phyloP scores from a whole-genome alignment of 2,113 vertebrate genomes.

The Orientallactaga bullata region DNA sequence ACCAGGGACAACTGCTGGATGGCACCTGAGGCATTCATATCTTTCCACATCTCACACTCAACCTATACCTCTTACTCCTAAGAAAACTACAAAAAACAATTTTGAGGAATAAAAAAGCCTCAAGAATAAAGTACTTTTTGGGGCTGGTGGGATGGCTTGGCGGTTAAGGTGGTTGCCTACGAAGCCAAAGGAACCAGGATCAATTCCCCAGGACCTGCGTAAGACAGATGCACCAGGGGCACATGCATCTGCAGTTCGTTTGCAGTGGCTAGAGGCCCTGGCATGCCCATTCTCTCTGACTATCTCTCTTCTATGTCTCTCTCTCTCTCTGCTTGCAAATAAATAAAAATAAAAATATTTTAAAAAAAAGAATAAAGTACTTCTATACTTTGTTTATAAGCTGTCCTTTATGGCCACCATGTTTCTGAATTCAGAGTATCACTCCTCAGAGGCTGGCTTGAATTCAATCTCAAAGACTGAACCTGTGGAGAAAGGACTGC shows the following conservation, averaged over 20 bases:
- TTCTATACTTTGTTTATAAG: not conserved
- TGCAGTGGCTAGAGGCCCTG: too few relatives aligned
- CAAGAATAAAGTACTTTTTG: not conserved
- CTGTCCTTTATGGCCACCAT: not conserved
- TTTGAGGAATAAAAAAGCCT: not conserved
- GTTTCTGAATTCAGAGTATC: slow-evolving; percentile 43
- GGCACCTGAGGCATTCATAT: not conserved
- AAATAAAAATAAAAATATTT: too few relatives aligned
- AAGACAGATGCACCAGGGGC: too few relatives aligned
- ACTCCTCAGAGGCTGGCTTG: not conserved
- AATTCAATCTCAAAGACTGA: not conserved
- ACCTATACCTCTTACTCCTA: not conserved
- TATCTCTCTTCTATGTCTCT: too few relatives aligned
- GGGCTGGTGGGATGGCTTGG: too few relatives aligned
- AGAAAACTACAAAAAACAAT: slow-evolving; percentile 10
- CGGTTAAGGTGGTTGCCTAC: too few relatives aligned
- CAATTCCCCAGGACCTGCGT: too few relatives aligned
- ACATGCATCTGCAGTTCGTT: too few relatives aligned
- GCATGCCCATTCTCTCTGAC: too few relatives aligned
- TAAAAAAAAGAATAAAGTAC: not conserved
- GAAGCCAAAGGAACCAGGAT: too few relatives aligned
- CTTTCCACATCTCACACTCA: not conserved
- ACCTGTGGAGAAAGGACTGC: not conserved
- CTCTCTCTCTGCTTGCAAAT: too few relatives aligned
- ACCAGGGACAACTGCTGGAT: not conserved